Evolutionary conservation across 2,113 vertebrate genomes (phyloP).

Genomic region (Chascanopsetta lugubris): DNA sequence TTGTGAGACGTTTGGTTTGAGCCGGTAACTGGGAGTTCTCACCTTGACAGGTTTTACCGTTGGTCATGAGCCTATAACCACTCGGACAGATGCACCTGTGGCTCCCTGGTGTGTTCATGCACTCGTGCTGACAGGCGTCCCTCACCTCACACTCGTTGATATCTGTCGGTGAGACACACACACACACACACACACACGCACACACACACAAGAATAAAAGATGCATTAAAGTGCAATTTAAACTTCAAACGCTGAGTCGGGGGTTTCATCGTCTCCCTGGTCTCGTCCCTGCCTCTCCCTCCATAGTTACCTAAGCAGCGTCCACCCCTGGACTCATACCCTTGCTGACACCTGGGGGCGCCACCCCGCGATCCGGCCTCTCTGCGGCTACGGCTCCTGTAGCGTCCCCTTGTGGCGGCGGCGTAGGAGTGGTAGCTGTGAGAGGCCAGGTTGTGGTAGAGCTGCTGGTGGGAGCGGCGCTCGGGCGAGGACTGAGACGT

Average conservation of each 20-base stretch:
- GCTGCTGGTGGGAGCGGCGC: slow-evolving; percentile 84
- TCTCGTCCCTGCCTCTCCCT: slow-evolving; percentile 61
- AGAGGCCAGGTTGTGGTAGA: slow-evolving; percentile 91
- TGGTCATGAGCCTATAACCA: slow-evolving; percentile 90
- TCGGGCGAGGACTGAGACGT: slow-evolving; percentile 85
- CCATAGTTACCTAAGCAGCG: slow-evolving; percentile 93
- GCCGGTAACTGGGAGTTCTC: neutral
- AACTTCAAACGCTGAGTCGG: neutral
- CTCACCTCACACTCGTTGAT: slow-evolving; percentile 94
- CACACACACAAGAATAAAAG: no score
- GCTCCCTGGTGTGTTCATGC: slow-evolving; percentile 91
- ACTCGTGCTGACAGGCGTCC: slow-evolving; percentile 93
- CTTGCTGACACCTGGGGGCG: slow-evolving; percentile 82
- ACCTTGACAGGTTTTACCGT: slow-evolving; percentile 97
- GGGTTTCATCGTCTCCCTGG: slow-evolving; percentile 33
- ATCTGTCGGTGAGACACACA: slow-evolving; percentile 78
- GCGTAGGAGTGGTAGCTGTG: slow-evolving; percentile 90
- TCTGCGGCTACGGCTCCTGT: slow-evolving; percentile 78
- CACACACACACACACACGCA: slow-evolving; percentile 8
- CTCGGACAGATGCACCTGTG: slow-evolving; percentile 90
- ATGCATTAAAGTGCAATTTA: neutral
- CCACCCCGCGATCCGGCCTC: slow-evolving; percentile 33
- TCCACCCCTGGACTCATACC: slow-evolving; percentile 86
- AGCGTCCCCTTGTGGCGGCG: slow-evolving; percentile 82
- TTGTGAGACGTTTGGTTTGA: no score